A percentile compares a stretch with the other conserved stretches of the same genome.
phyloP scores from a whole-genome alignment of 2,113 vertebrate genomes.

The Meleagris gallopavo region DNA sequence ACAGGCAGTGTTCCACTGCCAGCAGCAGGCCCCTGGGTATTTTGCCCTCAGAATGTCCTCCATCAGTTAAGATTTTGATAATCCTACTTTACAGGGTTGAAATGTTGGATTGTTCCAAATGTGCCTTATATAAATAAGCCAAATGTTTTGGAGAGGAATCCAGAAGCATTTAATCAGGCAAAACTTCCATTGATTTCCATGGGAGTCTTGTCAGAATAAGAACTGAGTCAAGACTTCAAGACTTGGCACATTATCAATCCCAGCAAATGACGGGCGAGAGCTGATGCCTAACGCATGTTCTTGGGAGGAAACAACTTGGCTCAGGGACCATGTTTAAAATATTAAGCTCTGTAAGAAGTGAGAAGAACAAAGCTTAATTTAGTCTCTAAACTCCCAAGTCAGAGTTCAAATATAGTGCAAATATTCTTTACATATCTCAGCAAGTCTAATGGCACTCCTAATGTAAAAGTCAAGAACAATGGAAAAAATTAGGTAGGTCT shows the following conservation, averaged over 20 bases:
- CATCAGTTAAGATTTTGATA: constrained; percentile 51
- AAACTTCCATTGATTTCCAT: constrained; percentile 64
- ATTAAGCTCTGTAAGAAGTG: constrained; percentile 64
- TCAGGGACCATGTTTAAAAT: constrained; percentile 61
- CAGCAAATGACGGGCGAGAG: constrained; percentile 61
- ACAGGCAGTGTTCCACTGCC: background rate
- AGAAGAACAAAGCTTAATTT: constrained; percentile 67
- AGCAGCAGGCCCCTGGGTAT: background rate
- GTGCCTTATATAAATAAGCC: constrained; percentile 51
- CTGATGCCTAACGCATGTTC: constrained; percentile 75
- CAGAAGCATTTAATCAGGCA: constrained; percentile 69
- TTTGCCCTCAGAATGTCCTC: constrained; percentile 14
- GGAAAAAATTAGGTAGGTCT: background rate
- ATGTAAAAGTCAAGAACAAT: background rate
- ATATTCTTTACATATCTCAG: constrained; percentile 47
- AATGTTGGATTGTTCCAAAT: constrained; percentile 7
- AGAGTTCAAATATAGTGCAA: constrained; percentile 62
- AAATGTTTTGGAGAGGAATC: constrained; percentile 35
- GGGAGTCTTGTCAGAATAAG: constrained; percentile 49
- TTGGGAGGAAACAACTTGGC: constrained; percentile 75
- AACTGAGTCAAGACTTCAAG: constrained; percentile 64
- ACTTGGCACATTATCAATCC: constrained; percentile 72
- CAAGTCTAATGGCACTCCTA: background rate
- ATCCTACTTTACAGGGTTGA: constrained; percentile 42
- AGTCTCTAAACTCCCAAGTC: constrained; percentile 52